Percentiles rank a stretch among this genome's conserved stretches.
Evolutionary conservation across 2,797 vertebrate genomes (phyloP).

Genomic region (Vultur gryphus): DNA sequence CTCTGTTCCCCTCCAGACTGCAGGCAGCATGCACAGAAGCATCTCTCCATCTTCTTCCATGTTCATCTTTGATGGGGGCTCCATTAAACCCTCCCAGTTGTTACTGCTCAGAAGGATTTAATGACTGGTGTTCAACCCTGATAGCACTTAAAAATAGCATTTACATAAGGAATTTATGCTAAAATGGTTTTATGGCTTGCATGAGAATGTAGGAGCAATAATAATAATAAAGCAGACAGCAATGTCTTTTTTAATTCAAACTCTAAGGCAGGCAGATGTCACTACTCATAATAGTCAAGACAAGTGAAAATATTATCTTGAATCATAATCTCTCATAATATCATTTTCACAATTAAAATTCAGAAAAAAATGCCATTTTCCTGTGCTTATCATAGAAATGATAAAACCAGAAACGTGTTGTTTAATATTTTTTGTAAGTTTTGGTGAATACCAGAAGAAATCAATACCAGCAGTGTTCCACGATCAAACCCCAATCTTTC

Average conservation of each 20-base stretch:
- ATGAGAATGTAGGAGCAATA: background rate
- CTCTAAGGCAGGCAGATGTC: background rate
- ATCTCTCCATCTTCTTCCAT: slow-evolving; percentile 26
- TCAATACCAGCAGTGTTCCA: background rate
- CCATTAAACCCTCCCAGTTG: slow-evolving; percentile 21
- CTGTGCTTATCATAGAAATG: background rate
- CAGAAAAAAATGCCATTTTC: background rate
- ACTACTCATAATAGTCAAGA: background rate
- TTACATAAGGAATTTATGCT: background rate
- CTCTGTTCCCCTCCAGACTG: slow-evolving; percentile 27
- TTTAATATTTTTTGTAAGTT: background rate
- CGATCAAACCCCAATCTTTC: background rate
- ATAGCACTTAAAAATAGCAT: slow-evolving; percentile 8
- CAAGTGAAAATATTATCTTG: background rate
- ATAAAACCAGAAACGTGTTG: background rate
- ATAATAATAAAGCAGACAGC: background rate
- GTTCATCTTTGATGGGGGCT: slow-evolving; percentile 26
- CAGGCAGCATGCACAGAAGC: slow-evolving; percentile 30
- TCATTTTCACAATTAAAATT: background rate
- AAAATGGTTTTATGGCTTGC: background rate
- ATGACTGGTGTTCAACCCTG: background rate
- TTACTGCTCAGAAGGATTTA: slow-evolving; percentile 37
- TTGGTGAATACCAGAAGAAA: background rate
- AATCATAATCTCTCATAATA: background rate
- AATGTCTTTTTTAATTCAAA: background rate